These are phyloP conservation scores for Saguinus midas DNA, from an alignment of 2,113 vertebrate genomes.

Conservation along the genomic window DNA sequence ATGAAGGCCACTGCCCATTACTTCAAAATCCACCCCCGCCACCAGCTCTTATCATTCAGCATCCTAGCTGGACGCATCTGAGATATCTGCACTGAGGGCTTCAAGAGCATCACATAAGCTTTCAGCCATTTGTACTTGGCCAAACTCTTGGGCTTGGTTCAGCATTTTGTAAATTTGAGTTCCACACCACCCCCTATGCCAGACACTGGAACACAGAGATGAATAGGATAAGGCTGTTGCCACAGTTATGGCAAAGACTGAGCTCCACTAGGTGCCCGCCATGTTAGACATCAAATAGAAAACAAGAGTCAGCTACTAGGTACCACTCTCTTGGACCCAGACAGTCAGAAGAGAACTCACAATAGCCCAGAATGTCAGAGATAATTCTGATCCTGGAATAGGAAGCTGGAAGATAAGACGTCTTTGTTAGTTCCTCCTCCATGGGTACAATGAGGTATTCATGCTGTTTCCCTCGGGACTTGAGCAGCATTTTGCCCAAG, in stretches of 20 bases:
- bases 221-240: background rate
- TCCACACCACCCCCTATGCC: background rate
- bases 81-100: background rate
- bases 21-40: background rate
- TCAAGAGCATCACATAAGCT: background rate
- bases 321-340: background rate
- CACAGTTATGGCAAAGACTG: background rate
- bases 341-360: background rate
- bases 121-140: background rate
- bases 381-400: conserved; percentile 45
- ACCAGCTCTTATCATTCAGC: background rate
- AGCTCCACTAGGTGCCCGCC: background rate
- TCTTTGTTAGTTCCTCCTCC: conserved; percentile 70
- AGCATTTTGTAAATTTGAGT: background rate
- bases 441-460: conserved; percentile 75
- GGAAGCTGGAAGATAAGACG: conserved; percentile 65
- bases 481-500: conserved; percentile 64
- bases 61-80: background rate
- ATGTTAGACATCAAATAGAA: background rate
- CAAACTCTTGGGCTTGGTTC: background rate
- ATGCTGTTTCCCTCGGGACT: conserved; percentile 67
- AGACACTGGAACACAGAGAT: background rate
- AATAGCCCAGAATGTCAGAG: conserved; percentile 39
- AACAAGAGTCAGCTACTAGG: background rate
- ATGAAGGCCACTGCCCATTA: background rate